phyloP scores from a whole-genome alignment of 2,797 vertebrate species.

The Lagorchestes hirsutus region DNA sequence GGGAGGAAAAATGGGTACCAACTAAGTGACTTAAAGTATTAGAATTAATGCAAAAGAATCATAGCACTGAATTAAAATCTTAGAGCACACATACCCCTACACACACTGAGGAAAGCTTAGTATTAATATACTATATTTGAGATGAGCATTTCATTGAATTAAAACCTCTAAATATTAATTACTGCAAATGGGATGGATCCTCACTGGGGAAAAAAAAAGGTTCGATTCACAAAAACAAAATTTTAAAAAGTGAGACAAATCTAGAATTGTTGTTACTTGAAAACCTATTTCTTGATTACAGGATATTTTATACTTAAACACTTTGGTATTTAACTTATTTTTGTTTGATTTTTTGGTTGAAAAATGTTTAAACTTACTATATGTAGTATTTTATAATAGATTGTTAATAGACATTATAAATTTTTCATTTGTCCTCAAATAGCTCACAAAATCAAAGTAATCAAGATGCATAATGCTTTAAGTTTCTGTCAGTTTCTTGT shows the following conservation, averaged over 20 bases:
- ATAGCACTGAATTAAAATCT: not conserved
- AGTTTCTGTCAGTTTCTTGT: not conserved
- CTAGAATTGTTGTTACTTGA: not conserved
- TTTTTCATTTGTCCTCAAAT: not conserved
- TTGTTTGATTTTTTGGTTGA: not conserved
- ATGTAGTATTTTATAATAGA: not conserved
- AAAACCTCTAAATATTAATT: not conserved
- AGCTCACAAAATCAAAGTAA: not conserved
- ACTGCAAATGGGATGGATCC: not conserved
- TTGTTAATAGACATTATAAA: not conserved
- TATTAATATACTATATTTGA: not conserved
- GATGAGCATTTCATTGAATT: not conserved
- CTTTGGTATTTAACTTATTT: not conserved
- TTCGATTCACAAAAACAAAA: not conserved
- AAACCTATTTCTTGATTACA: not conserved
- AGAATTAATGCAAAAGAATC: not conserved
- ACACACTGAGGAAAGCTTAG: not conserved
- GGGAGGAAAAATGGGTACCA: not conserved
- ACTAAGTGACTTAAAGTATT: not conserved
- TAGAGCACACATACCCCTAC: not conserved
- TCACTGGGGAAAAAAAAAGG: not conserved
- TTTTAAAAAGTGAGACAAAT: not conserved
- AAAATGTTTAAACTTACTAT: not conserved
- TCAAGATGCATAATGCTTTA: not conserved
- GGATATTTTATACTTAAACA: not conserved